These are phyloP conservation scores for Zoanthus sansibaricus DNA, from an alignment of 92 coral and sea anemone species.

Conservation along the genomic window DNA sequence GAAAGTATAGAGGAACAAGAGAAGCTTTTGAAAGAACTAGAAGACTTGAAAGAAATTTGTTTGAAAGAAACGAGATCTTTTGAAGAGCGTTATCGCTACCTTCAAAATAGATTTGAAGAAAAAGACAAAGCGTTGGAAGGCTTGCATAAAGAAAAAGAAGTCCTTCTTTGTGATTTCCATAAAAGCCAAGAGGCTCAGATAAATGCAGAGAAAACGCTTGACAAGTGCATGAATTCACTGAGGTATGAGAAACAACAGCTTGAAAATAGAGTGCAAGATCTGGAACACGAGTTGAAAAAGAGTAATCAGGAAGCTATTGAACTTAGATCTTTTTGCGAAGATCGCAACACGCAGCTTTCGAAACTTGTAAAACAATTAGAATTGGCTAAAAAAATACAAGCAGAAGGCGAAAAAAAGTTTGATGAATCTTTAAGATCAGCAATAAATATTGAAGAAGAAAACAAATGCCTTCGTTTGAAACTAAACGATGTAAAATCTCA, in stretches of 20 bases:
- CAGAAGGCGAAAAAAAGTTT: slow-evolving; percentile 10
- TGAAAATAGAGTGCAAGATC: slow-evolving; percentile 7
- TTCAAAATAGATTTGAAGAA: slow-evolving; percentile 24
- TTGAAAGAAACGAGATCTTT: slow-evolving; percentile 11
- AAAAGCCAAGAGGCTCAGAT: slow-evolving; percentile 15
- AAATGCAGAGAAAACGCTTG: slow-evolving; percentile 13
- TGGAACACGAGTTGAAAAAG: slow-evolving; percentile 17
- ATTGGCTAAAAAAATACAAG: background rate
- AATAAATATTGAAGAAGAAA: slow-evolving; percentile 26
- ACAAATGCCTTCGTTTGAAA: background rate
- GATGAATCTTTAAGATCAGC: background rate
- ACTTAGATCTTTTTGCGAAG: slow-evolving; percentile 29
- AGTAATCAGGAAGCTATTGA: slow-evolving; percentile 9
- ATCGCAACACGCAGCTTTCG: slow-evolving; percentile 22
- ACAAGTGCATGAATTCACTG: slow-evolving; percentile 10
- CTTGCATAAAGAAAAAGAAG: slow-evolving; percentile 17
- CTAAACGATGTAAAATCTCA: slow-evolving; percentile 4
- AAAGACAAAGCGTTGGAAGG: background rate
- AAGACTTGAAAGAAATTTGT: background rate
- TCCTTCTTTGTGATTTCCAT: slow-evolving; percentile 21
- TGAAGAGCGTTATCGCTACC: slow-evolving; percentile 11
- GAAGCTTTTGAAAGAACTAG: slow-evolving; percentile 4
- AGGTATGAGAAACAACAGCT: slow-evolving; percentile 29
- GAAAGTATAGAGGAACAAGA: slow-evolving; percentile 14
- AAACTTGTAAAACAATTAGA: background rate